phyloP scores from a whole-genome alignment of 2,888 invertebrate species.

The Unio delphinus region DNA sequence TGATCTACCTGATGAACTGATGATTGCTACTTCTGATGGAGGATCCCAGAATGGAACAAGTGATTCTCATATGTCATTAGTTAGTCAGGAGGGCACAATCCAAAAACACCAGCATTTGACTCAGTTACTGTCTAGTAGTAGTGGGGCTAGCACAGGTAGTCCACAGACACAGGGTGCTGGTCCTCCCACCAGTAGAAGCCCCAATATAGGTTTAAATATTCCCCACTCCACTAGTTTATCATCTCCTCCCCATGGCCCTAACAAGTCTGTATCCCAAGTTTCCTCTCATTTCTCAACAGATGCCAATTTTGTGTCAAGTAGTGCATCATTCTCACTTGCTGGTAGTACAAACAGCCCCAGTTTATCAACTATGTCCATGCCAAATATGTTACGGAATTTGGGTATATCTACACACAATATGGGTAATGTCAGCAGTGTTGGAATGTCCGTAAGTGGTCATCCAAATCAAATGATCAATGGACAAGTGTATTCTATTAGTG shows the following conservation, averaged over 20 bases:
- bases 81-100: constrained; percentile 50
- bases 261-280: constrained; percentile 36
- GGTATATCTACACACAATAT: too few relatives aligned
- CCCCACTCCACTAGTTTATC: constrained; percentile 59
- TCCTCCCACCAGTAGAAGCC: constrained; percentile 35
- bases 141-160: constrained; percentile 63
- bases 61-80: constrained; percentile 34
- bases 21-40: constrained; percentile 39
- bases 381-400: constrained; percentile 10
- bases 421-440: too few relatives aligned
- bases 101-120: constrained; percentile 61
- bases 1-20: constrained; percentile 66
- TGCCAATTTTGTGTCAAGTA: constrained; percentile 46
- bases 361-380: constrained; percentile 29
- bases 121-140: constrained; percentile 55
- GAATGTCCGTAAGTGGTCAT: constrained; percentile 25
- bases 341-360: constrained; percentile 16
- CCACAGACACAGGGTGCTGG: constrained; percentile 41
- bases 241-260: constrained; percentile 60
- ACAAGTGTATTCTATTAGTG: constrained; percentile 58
- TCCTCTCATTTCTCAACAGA: constrained; percentile 35
- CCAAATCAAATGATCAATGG: constrained; percentile 67
- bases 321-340: constrained; percentile 41
- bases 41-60: constrained; percentile 52
- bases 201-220: constrained; percentile 59